Evolutionary conservation across 2,797 vertebrate genomes (phyloP).

Genomic region (Tympanoctomys barrerae): DNA sequence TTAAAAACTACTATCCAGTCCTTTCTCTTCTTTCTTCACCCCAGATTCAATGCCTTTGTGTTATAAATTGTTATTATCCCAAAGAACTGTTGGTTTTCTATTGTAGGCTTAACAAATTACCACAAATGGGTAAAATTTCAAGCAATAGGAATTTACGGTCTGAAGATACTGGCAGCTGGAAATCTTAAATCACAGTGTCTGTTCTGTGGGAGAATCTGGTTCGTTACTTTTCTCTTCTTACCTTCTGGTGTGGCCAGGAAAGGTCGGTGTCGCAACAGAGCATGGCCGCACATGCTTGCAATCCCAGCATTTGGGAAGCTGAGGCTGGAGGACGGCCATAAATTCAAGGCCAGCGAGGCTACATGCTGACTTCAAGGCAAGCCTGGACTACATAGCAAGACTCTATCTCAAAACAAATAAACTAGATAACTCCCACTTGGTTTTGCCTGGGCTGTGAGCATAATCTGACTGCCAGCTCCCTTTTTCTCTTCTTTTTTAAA

Average conservation of each 20-base stretch:
- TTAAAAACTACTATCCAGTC: background rate
- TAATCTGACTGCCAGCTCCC: background rate
- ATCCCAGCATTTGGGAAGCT: background rate
- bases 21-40: background rate
- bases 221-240: background rate
- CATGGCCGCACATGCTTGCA: background rate
- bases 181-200: background rate
- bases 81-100: background rate
- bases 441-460: background rate
- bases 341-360: background rate
- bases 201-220: background rate
- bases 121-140: background rate
- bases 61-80: background rate
- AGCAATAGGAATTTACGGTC: background rate
- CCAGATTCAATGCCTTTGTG: background rate
- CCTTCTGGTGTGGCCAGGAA: accelerated
- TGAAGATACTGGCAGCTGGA: background rate
- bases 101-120: background rate
- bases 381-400: background rate
- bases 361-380: background rate
- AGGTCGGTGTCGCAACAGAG: accelerated
- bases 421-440: accelerated
- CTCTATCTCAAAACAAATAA: background rate
- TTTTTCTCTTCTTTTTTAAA: background rate
- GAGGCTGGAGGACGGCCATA: background rate